These are phyloP conservation scores for Strix aluco DNA, from an alignment of 2,113 vertebrate species.

Conservation along the genomic window DNA sequence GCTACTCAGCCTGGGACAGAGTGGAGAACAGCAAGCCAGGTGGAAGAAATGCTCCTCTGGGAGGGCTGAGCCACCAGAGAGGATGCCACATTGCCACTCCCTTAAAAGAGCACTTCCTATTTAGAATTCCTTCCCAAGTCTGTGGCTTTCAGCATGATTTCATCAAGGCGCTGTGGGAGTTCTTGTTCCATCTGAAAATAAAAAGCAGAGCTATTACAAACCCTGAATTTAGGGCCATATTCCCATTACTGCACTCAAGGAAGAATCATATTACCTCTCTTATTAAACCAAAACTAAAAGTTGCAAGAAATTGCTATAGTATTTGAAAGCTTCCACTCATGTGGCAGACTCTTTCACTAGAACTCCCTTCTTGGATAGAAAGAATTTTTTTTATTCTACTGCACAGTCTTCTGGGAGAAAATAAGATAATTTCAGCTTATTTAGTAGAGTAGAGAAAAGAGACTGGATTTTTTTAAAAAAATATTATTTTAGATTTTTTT, in stretches of 20 bases:
- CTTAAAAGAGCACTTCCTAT: not conserved
- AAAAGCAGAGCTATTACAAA: not conserved
- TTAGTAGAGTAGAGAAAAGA: not conserved
- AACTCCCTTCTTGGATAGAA: not conserved
- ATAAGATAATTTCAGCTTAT: not conserved
- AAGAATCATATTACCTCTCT: constrained; percentile 5
- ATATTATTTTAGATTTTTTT: not conserved
- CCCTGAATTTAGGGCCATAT: not conserved
- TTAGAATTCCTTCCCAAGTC: not conserved
- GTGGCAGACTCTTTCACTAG: not conserved
- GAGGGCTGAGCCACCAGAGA: not conserved
- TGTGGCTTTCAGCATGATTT: not conserved
- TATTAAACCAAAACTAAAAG: not conserved
- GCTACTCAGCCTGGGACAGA: not conserved
- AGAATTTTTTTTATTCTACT: not conserved
- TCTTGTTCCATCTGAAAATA: constrained; percentile 30
- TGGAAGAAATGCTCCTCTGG: not conserved
- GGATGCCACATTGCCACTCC: not conserved
- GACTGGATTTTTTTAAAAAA: no score
- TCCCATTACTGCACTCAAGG: not conserved
- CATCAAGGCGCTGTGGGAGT: not conserved
- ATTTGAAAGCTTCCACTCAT: not conserved
- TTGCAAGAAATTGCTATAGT: not conserved
- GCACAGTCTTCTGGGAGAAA: not conserved
- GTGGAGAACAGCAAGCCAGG: not conserved